These are phyloP conservation scores for Lycocorax pyrrhopterus DNA, from an alignment of 2,113 vertebrate species.

Conservation along the genomic window DNA sequence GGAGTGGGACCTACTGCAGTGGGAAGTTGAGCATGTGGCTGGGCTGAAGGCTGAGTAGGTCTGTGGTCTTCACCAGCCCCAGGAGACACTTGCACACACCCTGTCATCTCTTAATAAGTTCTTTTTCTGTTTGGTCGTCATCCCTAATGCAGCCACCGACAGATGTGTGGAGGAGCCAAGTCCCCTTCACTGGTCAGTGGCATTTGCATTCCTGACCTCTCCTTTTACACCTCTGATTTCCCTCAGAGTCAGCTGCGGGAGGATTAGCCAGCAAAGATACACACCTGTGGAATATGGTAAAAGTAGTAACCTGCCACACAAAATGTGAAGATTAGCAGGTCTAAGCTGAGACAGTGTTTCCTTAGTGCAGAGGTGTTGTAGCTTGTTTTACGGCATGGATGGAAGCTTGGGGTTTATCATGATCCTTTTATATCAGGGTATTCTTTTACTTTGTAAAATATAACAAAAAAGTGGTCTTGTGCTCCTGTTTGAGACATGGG, in stretches of 20 bases:
- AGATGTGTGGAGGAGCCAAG: neutral
- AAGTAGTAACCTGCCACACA: neutral
- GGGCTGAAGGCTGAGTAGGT: neutral
- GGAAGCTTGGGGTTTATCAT: neutral
- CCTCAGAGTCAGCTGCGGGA: neutral
- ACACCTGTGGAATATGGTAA: neutral
- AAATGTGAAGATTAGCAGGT: neutral
- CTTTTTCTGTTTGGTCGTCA: neutral
- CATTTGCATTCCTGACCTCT: neutral
- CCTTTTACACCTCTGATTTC: neutral
- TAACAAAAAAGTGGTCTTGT: neutral
- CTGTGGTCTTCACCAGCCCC: neutral
- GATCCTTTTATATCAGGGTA: neutral
- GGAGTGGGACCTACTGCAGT: neutral
- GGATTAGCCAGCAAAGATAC: neutral
- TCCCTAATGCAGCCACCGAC: neutral
- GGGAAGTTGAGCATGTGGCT: neutral
- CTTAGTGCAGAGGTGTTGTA: neutral
- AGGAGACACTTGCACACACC: neutral
- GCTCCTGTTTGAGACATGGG: neutral
- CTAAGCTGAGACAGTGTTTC: neutral
- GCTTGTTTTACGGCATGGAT: neutral
- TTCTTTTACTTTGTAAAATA: neutral
- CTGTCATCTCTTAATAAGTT: neutral
- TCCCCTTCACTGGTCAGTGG: neutral